Conservation (phyloP, 2,797 vertebrate species). For the Alcedo atthis region DNA sequence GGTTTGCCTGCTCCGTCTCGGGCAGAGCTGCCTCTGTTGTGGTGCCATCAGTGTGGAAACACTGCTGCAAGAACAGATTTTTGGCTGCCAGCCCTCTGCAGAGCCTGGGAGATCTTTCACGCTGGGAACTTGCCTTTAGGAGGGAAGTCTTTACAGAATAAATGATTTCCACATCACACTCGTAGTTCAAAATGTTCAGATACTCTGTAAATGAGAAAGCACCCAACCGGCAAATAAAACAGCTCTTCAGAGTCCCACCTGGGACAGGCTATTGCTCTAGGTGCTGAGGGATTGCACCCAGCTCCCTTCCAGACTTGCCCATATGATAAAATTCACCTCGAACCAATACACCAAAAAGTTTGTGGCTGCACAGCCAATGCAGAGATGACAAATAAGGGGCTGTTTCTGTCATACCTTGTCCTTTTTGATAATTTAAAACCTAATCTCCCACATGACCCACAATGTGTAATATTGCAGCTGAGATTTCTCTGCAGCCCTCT, state of each 20-base stretch:
- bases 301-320: neutral
- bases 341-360: neutral
- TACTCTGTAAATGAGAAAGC: neutral
- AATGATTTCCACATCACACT: neutral
- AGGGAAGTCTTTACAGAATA: neutral
- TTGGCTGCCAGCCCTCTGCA: conserved; percentile 53
- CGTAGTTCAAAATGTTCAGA: neutral
- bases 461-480: neutral
- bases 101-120: conserved; percentile 34
- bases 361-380: neutral
- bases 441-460: neutral
- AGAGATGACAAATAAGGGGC: neutral
- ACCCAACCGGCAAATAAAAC: neutral
- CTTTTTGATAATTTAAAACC: neutral
- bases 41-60: conserved; percentile 64
- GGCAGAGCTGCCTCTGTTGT: conserved; percentile 60
- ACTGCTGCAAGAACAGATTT: conserved; percentile 68
- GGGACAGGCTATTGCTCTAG: neutral
- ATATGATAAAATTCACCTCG: neutral
- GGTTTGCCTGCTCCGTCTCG: conserved; percentile 37
- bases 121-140: conserved; percentile 26
- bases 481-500: neutral
- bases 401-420: neutral
- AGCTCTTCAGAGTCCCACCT: neutral
- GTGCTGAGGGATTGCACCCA: neutral